phyloP scores from a whole-genome alignment of 2,113 vertebrate genomes.

The Papio anubis region DNA sequence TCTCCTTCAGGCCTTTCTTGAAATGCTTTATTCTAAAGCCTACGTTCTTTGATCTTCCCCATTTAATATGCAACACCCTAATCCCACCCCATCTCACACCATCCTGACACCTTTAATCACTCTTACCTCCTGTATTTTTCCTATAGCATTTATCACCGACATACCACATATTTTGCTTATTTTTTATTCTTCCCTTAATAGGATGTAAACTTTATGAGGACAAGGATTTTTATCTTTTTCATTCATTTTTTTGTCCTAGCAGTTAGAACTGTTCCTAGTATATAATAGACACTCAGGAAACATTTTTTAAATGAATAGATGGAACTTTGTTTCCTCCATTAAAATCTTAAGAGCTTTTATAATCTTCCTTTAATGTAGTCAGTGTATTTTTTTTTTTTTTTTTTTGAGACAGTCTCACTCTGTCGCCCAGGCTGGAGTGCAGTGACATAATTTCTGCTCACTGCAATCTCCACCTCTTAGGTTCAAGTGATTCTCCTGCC shows the following conservation, averaged over 20 bases:
- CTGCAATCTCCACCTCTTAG: too few relatives aligned
- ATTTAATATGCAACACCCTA: background rate
- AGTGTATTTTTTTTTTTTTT: background rate
- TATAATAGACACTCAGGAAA: background rate
- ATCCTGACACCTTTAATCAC: background rate
- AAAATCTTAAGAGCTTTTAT: conserved; percentile 1
- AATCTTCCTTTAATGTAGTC: background rate
- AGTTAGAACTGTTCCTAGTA: background rate
- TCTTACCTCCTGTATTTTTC: background rate
- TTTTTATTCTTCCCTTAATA: conserved; percentile 1
- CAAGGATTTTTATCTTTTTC: background rate
- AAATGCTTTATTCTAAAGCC: background rate
- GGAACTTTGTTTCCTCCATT: background rate
- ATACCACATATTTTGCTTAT: background rate
- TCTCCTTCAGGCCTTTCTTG: background rate
- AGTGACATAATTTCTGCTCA: too few relatives aligned
- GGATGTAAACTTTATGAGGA: background rate
- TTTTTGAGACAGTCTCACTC: too few relatives aligned
- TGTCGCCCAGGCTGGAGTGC: too few relatives aligned
- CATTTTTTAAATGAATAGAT: background rate
- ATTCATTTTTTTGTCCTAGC: background rate
- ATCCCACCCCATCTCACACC: background rate
- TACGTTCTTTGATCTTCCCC: background rate
- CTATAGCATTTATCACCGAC: background rate
- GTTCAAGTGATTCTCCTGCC: too few relatives aligned